Evolutionary conservation across 2,113 vertebrate species (phyloP).

Genomic region (Pygoscelis antarcticus): DNA sequence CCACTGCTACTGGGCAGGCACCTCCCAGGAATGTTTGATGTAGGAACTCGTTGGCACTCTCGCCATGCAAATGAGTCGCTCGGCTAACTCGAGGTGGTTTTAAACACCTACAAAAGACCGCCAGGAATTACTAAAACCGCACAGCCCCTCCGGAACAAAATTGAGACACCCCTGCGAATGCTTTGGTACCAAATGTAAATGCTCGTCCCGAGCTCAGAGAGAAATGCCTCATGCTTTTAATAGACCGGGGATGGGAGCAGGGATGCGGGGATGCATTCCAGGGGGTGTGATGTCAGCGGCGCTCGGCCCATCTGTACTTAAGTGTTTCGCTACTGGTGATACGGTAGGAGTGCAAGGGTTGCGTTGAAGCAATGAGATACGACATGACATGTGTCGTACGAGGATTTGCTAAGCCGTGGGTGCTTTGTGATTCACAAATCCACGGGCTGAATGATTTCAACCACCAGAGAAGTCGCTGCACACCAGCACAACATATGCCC

Average conservation of each 20-base stretch:
- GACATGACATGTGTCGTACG: slow-evolving; percentile 45
- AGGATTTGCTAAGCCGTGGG: slow-evolving; percentile 48
- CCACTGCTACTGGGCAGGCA: slow-evolving; percentile 71
- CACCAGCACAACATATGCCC: slow-evolving; percentile 61
- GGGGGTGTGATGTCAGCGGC: neutral
- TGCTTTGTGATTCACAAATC: slow-evolving; percentile 62
- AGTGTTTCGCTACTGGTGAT: neutral
- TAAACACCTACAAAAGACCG: neutral
- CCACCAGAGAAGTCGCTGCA: slow-evolving; percentile 64
- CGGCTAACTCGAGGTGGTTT: neutral
- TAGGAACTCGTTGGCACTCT: slow-evolving; percentile 23
- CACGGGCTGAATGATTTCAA: slow-evolving; percentile 66
- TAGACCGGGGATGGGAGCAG: neutral
- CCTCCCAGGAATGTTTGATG: slow-evolving; percentile 65
- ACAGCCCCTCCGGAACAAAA: neutral
- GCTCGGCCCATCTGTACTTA: neutral
- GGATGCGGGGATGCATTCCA: neutral
- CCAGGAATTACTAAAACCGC: neutral
- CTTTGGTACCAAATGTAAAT: neutral
- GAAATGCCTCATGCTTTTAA: neutral
- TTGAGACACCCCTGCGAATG: neutral
- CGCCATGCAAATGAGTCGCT: neutral
- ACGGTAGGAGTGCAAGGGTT: neutral
- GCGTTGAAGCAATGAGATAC: slow-evolving; percentile 27
- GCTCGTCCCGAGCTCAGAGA: neutral